Evolutionary conservation across 2,797 vertebrate species (phyloP).

Genomic region (Silurus lanzhouensis): DNA sequence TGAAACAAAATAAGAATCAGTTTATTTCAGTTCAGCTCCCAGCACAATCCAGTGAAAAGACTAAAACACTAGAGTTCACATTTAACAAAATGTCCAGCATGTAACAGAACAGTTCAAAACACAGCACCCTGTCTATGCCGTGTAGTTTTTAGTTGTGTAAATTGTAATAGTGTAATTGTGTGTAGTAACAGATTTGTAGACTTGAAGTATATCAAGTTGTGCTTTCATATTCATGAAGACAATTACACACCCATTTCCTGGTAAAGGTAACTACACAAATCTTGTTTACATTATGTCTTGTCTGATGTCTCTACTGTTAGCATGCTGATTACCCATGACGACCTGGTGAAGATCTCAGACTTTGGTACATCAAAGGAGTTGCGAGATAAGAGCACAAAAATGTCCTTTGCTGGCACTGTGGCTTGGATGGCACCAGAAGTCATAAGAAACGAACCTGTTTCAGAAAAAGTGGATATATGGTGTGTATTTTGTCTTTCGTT

Average conservation of each 20-base stretch:
- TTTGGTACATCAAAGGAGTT: constrained; percentile 97
- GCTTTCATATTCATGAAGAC: not conserved
- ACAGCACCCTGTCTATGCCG: not conserved
- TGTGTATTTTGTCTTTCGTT: constrained; percentile 63
- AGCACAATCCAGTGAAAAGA: not conserved
- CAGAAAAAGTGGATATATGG: constrained; percentile 98
- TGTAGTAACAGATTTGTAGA: constrained; percentile 4
- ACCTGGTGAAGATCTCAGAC: constrained; percentile 97
- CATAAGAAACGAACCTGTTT: constrained; percentile 94
- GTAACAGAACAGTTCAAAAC: not conserved
- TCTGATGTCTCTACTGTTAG: constrained; percentile 65
- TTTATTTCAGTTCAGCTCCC: not conserved
- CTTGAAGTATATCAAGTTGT: not conserved
- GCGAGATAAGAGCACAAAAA: constrained; percentile 97
- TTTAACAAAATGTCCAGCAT: not conserved
- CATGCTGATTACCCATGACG: constrained; percentile 96
- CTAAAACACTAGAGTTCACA: not conserved
- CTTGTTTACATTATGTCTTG: not conserved
- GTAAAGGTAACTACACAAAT: not conserved
- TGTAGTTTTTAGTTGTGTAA: not conserved
- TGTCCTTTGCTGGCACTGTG: constrained; percentile 97
- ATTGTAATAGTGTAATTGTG: not conserved
- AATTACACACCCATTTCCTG: not conserved
- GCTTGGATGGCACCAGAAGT: constrained; percentile 99
- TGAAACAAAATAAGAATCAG: too few species aligned